Conservation (phyloP, 2,113 vertebrate genomes). For the Lepus europaeus region DNA sequence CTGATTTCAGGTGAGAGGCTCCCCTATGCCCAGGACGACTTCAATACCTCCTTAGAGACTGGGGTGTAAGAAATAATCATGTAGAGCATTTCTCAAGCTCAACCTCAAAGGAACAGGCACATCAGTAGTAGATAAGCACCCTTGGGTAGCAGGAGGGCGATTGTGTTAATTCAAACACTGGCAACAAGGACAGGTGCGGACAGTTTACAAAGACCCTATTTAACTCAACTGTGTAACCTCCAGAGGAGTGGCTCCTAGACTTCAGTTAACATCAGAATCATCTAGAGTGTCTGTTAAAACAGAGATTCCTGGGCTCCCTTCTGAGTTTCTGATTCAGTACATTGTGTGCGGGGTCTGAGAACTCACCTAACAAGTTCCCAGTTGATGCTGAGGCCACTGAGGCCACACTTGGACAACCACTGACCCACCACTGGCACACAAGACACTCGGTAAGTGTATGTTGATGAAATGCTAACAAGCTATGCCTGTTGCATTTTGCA, state of each 20-base stretch:
- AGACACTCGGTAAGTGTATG: neutral
- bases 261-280: neutral
- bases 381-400: neutral
- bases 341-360: neutral
- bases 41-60: neutral
- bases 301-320: neutral
- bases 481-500: neutral
- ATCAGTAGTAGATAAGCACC: neutral
- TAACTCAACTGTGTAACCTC: neutral
- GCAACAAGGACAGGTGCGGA: neutral
- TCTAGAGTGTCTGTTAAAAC: neutral
- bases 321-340: neutral
- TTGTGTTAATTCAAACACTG: neutral
- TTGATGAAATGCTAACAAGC: neutral
- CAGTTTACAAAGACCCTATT: neutral
- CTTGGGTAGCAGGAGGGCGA: neutral
- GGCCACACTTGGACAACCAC: neutral
- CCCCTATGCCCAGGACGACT: neutral
- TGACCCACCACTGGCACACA: neutral
- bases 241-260: neutral
- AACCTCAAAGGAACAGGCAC: neutral
- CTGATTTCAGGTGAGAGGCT: constrained; percentile 48
- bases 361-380: neutral
- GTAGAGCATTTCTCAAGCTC: neutral
- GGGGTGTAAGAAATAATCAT: neutral